A percentile compares a stretch with the other conserved stretches of the same genome.
Conservation (phyloP, 2,113 vertebrate species). For the Tachuris rubrigastra region DNA sequence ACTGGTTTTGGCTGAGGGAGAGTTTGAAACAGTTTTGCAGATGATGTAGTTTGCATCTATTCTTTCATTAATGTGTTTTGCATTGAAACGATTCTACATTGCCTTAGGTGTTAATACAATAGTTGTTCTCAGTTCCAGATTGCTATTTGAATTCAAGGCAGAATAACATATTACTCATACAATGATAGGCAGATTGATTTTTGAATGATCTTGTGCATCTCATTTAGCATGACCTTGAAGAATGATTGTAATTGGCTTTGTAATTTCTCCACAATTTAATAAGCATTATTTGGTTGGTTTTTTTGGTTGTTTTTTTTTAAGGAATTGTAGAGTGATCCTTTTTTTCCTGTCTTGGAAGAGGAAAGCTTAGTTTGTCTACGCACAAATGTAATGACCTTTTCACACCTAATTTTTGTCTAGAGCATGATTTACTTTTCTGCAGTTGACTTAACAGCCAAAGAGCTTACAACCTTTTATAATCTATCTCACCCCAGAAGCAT, state of each 20-base stretch:
- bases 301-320: background rate
- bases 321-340: background rate
- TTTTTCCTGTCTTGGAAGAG: background rate
- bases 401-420: background rate
- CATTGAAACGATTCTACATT: conserved; percentile 20
- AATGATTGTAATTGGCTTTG: background rate
- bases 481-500: background rate
- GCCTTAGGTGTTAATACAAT: conserved; percentile 44
- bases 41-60: conserved; percentile 18
- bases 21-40: background rate
- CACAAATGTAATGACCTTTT: background rate
- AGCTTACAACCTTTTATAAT: background rate
- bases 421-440: background rate
- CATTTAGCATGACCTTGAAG: conserved; percentile 46
- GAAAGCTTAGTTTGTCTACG: background rate
- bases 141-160: conserved; percentile 27
- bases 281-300: background rate
- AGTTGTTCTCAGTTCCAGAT: conserved; percentile 1
- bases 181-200: conserved; percentile 24
- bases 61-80: conserved; percentile 29
- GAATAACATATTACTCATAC: background rate
- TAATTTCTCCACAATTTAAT: background rate
- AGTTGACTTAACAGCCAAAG: background rate
- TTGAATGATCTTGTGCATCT: conserved; percentile 32
- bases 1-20: background rate